Evolutionary conservation across 2,113 vertebrate species (phyloP), one percentile per base, ranked within the genome.

Genomic region (Fulmarus glacialis): DNA sequence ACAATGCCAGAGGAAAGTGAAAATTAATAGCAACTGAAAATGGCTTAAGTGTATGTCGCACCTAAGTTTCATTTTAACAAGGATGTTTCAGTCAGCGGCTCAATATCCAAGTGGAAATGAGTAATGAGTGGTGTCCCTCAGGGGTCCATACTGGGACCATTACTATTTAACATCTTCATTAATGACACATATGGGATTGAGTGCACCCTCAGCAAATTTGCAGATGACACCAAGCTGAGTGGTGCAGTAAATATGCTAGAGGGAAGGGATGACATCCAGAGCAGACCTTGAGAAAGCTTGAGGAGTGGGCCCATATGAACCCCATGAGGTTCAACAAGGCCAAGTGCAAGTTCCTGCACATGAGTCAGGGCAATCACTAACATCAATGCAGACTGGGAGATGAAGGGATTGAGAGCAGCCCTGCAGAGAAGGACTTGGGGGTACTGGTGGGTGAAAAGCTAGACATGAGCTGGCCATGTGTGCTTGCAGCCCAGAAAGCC

Each of bases 401-500:
- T 36, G 8, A 59, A 59, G 10, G 22, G 58, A 59, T 14, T 59
- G 14, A 59, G 21, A n/a, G 9, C 21, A 59, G 21, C 13, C 21
- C 58, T 23, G 34, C 3, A 6, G 24, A n/a, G 47, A 77, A 89
- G 12, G 12, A 11, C 6, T 20, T 36, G 6, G 32, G 17, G 10
- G 23, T 59, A 29, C 1, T 63, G 4, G 9, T 73, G 27, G 2
- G 8, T 6, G 6, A 68, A 89, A 71, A 56, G 22, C 24, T 27
- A 21, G 3, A 13, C n/a, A 11, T 63, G 23, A 84, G 4, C 12
- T 15, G 4, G 7, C 27, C 0, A 0, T 30, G 5, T 53, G 15
- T 1, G 1, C 3, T n/a, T 48, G 4, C 15, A 85, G 34, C 15
- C 4, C 32, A 85, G 45, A 71, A 84, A 71, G 11, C 3, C 9